phyloP scores from a whole-genome alignment of 2,888 invertebrate genomes.

The Tetranychus piercei region DNA sequence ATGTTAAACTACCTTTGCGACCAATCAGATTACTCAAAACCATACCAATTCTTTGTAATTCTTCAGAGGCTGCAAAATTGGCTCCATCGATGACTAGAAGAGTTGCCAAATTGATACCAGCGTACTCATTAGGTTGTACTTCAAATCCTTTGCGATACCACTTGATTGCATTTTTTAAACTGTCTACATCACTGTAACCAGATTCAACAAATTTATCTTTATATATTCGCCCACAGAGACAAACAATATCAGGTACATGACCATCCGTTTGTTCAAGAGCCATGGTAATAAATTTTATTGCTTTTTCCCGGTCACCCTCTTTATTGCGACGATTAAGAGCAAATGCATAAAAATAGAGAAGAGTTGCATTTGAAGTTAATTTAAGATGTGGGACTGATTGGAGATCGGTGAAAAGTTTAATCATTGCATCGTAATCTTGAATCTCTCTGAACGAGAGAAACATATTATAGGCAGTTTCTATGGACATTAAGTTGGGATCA shows the following conservation, averaged over 20 bases:
- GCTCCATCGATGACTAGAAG: constrained; percentile 87
- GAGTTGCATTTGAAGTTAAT: constrained; percentile 70
- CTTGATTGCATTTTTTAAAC: constrained; percentile 74
- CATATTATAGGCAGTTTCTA: constrained; percentile 86
- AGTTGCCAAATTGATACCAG: constrained; percentile 94
- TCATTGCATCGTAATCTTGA: constrained; percentile 93
- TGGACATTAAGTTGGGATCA: constrained; percentile 86
- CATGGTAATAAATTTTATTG: constrained; percentile 70
- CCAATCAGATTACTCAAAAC: constrained; percentile 91
- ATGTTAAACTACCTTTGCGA: constrained; percentile 81
- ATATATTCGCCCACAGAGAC: constrained; percentile 90
- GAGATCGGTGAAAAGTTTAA: constrained; percentile 80
- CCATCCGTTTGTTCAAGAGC: constrained; percentile 82
- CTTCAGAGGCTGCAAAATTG: constrained; percentile 75
- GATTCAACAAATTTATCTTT: constrained; percentile 75
- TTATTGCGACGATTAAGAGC: constrained; percentile 83
- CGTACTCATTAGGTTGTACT: constrained; percentile 95
- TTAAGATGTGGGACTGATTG: constrained; percentile 71
- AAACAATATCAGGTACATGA: constrained; percentile 88
- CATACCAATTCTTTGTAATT: constrained; percentile 79
- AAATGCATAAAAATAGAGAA: constrained; percentile 84
- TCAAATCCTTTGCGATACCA: constrained; percentile 97
- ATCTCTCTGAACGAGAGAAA: constrained; percentile 75
- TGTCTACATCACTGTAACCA: constrained; percentile 65
- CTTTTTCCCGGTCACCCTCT: constrained; percentile 82